These are phyloP conservation scores for Drymodes brunneopygia DNA, from an alignment of 2,113 vertebrate species.

Conservation along the genomic window DNA sequence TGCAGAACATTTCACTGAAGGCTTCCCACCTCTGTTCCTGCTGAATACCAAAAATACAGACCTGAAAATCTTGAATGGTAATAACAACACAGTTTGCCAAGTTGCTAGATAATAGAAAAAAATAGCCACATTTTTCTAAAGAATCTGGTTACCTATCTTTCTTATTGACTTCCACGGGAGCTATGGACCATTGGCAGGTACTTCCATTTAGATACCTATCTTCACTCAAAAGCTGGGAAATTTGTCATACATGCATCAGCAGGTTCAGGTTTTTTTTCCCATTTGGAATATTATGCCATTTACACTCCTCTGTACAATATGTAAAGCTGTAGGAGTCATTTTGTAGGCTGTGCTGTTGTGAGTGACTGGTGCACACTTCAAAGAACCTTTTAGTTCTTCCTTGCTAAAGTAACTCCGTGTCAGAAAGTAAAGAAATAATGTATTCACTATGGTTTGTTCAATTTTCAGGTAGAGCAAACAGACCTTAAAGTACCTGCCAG, in stretches of 20 bases:
- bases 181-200: not conserved
- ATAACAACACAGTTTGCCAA: not conserved
- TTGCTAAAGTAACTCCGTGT: constrained; percentile 17
- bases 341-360: not conserved
- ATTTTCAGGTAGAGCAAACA: constrained; percentile 66
- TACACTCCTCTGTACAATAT: not conserved
- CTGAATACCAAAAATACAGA: not conserved
- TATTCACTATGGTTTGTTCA: constrained; percentile 53
- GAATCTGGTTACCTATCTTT: not conserved
- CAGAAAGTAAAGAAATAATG: constrained; percentile 55
- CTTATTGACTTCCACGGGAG: not conserved
- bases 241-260: not conserved
- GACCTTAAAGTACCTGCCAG: constrained; percentile 41
- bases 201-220: not conserved
- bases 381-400: constrained; percentile 29
- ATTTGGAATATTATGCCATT: not conserved
- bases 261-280: not conserved
- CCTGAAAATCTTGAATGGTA: constrained; percentile 8
- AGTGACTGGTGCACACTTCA: constrained; percentile 7
- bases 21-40: constrained; percentile 21
- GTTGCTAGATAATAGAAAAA: not conserved
- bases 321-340: constrained; percentile 10
- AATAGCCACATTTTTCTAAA: not conserved
- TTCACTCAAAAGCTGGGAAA: not conserved
- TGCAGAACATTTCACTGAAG: not conserved